phyloP scores from a whole-genome alignment of 2,113 vertebrate species.

The Columba janthina region DNA sequence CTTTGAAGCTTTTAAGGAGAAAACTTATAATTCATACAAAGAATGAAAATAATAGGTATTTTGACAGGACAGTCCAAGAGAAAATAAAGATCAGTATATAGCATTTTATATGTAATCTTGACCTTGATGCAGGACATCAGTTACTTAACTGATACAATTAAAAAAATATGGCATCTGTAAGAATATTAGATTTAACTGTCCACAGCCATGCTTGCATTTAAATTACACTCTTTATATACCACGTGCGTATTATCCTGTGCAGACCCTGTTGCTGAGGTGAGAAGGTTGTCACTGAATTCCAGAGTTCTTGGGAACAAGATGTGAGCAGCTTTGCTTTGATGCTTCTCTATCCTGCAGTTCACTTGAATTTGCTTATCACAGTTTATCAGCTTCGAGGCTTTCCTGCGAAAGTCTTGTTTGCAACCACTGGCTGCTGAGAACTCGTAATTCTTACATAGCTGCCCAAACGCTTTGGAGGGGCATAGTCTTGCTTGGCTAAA shows the following conservation, averaged over 20 bases:
- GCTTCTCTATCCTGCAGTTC: background rate
- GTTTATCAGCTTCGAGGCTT: constrained; percentile 13
- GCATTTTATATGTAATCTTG: background rate
- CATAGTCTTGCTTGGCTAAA: background rate
- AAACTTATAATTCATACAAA: background rate
- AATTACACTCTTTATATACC: background rate
- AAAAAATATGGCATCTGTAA: background rate
- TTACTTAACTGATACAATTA: background rate
- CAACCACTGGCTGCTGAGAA: background rate
- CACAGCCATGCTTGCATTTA: background rate
- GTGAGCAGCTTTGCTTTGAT: background rate
- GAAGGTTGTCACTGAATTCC: background rate
- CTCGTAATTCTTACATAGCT: background rate
- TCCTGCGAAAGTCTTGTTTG: constrained; percentile 32
- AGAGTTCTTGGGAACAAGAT: constrained; percentile 53
- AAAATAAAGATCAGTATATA: background rate
- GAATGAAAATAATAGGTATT: background rate
- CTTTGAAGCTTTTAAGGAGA: background rate
- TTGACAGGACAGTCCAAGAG: background rate
- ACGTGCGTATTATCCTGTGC: background rate
- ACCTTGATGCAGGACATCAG: background rate
- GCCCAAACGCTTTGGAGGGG: background rate
- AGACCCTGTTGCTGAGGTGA: background rate
- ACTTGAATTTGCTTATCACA: constrained; percentile 56
- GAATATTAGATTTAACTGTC: background rate